Conservation (phyloP, 2,888 invertebrate species). For the Cepaea hortensis region DNA sequence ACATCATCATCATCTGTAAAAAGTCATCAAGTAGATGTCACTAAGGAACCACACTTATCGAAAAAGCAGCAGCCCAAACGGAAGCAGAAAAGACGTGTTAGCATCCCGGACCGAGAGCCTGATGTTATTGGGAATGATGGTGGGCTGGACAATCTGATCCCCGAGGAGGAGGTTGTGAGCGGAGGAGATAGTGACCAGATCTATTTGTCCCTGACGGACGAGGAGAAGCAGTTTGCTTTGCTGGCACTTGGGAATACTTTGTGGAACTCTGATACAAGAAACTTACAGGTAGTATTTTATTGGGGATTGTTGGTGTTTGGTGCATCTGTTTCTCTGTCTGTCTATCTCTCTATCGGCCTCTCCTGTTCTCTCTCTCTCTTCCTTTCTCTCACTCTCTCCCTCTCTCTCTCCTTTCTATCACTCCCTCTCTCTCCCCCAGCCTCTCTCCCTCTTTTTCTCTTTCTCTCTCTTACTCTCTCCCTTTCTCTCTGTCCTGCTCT, state of each 20-base stretch:
- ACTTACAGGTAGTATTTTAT: conserved; percentile 51
- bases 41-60: background rate
- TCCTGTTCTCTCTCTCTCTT: too few relatives aligned
- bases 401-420: too few relatives aligned
- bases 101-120: conserved; percentile 59
- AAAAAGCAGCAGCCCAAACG: conserved; percentile 25
- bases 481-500: too few relatives aligned
- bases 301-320: background rate
- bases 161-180: conserved; percentile 52
- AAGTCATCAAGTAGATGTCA: background rate
- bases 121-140: conserved; percentile 68
- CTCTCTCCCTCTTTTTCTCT: too few relatives aligned
- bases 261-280: conserved; percentile 65
- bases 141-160: conserved; percentile 63
- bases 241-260: conserved; percentile 68
- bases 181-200: conserved; percentile 51
- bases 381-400: too few relatives aligned
- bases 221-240: conserved; percentile 69
- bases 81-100: conserved; percentile 51
- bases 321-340: too few relatives aligned
- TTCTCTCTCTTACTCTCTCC: too few relatives aligned
- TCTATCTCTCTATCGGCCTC: too few relatives aligned
- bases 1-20: conserved; percentile 12
- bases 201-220: conserved; percentile 61
- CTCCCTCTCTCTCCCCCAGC: too few relatives aligned